These are phyloP conservation scores for Cryptus armator DNA, from an alignment of 2,888 invertebrate species.

Conservation along the genomic window DNA sequence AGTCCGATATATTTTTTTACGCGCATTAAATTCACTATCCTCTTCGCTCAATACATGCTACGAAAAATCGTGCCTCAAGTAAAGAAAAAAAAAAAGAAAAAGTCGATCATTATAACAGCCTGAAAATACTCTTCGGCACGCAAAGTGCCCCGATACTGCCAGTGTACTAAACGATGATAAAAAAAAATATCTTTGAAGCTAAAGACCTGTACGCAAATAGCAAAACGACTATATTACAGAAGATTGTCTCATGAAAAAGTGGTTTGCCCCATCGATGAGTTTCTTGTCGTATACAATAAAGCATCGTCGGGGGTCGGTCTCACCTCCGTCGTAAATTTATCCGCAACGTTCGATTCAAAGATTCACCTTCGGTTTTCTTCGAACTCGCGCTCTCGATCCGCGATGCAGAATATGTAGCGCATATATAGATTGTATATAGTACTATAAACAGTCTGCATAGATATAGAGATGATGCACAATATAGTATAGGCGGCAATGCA, in stretches of 20 bases:
- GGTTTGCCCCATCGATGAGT: neutral
- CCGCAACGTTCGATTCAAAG: neutral
- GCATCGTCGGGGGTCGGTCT: neutral
- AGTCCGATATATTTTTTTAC: too few relatives aligned
- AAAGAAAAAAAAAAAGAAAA: slow-evolving; percentile 8
- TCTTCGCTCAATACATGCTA: too few relatives aligned
- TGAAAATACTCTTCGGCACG: neutral
- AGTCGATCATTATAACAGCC: neutral
- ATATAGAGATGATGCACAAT: slow-evolving; percentile 23
- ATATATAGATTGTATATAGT: slow-evolving; percentile 7
- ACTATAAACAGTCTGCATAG: slow-evolving; percentile 27
- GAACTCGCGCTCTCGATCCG: slow-evolving; percentile 21
- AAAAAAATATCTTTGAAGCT: neutral
- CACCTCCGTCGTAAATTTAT: neutral
- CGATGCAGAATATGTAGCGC: slow-evolving; percentile 12
- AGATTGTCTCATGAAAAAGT: neutral
- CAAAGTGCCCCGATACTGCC: neutral
- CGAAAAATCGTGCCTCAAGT: neutral
- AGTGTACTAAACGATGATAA: neutral
- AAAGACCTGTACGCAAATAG: neutral
- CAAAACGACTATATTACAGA: neutral
- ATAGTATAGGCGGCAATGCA: slow-evolving; percentile 31
- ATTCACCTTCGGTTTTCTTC: slow-evolving; percentile 5
- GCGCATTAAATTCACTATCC: too few relatives aligned
- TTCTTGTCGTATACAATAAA: slow-evolving; percentile 12